Conservation (phyloP, 2,888 invertebrate genomes). For the Ellobium chinense region DNA sequence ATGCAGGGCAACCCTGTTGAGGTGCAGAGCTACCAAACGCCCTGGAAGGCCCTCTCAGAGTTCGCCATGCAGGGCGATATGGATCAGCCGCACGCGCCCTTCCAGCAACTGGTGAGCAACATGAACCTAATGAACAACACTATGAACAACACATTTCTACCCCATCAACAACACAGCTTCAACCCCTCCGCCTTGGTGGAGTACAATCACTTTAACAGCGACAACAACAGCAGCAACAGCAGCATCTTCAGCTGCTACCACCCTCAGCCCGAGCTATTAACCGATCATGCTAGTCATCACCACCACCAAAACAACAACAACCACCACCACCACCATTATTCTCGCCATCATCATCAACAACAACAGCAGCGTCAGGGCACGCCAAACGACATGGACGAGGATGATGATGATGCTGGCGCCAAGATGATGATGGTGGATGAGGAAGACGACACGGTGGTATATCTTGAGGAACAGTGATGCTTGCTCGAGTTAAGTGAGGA, state of each 20-base stretch:
- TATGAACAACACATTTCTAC: conserved; percentile 20
- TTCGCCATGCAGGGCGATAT: conserved; percentile 97
- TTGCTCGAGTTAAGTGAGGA: conserved; percentile 44
- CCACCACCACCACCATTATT: conserved; percentile 6
- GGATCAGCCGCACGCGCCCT: conserved; percentile 92
- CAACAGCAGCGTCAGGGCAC: neutral
- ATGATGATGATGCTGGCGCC: conserved; percentile 29
- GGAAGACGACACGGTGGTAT: conserved; percentile 75
- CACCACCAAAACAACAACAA: no score
- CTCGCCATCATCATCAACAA: neutral
- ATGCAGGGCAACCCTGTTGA: conserved; percentile 86
- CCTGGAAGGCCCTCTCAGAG: conserved; percentile 96
- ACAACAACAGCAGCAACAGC: conserved; percentile 6
- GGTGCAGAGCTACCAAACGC: conserved; percentile 94
- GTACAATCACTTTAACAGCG: conserved; percentile 10
- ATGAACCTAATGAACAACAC: conserved; percentile 34
- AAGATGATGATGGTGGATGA: conserved; percentile 61
- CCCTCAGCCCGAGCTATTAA: conserved; percentile 14
- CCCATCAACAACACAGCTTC: conserved; percentile 12
- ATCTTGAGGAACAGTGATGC: conserved; percentile 71
- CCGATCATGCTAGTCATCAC: conserved; percentile 15
- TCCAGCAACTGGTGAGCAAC: conserved; percentile 94
- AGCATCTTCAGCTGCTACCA: conserved; percentile 19
- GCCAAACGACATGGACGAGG: conserved; percentile 17
- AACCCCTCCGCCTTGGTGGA: conserved; percentile 2